Evolutionary conservation across 2,888 invertebrate species (phyloP).

Genomic region (Caenorhabditis wallacei): DNA sequence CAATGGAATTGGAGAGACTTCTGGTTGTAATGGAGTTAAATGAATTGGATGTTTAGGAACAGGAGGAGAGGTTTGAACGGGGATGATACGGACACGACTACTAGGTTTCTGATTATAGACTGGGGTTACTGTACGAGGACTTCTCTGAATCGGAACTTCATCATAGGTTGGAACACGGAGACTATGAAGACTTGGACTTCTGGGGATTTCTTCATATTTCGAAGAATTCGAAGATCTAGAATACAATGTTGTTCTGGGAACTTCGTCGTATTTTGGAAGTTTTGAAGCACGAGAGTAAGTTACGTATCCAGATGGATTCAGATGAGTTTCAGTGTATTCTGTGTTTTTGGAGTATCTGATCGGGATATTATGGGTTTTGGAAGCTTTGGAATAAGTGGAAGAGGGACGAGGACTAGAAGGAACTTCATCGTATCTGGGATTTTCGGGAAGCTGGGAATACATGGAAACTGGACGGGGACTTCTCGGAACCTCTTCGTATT

Average conservation of each 20-base stretch:
- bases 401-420: conserved; percentile 7
- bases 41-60: conserved; percentile 15
- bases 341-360: conserved; percentile 3
- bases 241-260: conserved; percentile 9
- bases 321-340: not conserved
- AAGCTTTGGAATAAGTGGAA: conserved; percentile 31
- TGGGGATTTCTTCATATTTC: not conserved
- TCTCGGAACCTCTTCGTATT: not conserved
- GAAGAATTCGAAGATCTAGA: conserved; percentile 23
- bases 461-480: not conserved
- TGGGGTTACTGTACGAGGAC: conserved; percentile 17
- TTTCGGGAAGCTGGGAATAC: conserved; percentile 5
- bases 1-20: conserved; percentile 12
- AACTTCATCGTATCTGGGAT: conserved; percentile 2
- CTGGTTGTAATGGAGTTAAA: conserved; percentile 12
- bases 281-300: conserved; percentile 23
- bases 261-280: conserved; percentile 35
- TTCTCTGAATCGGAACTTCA: conserved; percentile 23
- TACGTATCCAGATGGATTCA: not conserved
- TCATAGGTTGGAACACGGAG: conserved; percentile 22
- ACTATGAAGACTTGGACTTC: conserved; percentile 26
- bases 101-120: not conserved
- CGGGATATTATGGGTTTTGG: not conserved
- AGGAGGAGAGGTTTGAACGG: conserved; percentile 25
- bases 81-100: conserved; percentile 17